Evolutionary conservation across 2,888 invertebrate genomes (phyloP), one percentile per base, ranked within the genome.

Genomic region (Aradus depressus): DNA sequence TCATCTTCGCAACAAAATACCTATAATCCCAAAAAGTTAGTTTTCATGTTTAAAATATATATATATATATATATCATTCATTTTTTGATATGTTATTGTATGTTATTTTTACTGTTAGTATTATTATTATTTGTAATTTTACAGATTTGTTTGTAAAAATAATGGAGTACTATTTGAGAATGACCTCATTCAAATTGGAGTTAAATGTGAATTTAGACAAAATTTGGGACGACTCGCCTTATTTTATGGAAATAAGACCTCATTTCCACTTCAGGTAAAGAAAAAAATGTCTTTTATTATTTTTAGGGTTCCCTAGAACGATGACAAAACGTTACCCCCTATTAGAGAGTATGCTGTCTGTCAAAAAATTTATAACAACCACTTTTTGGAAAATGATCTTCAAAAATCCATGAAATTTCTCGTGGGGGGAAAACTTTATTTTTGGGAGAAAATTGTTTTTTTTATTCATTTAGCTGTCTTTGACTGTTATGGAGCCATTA

Each of bases 151-250:
- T 53, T 91, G 90, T 69, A 98, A 97, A 73, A 93, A 93, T 68
- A 97, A 96, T 71, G 98, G 98, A 50, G 93, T 98, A 21, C 75
- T 98, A 21, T 98, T 92, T 72, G 98, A 98, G 72, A 97, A 95
- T 71, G 95, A 97, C 66, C 74, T 96, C 62, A 84, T 96, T 55
- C 98, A 99, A 73, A 92, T 98, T 64, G 96, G 96, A 53, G 90
- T 96, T 2, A 97, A 98, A 71, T 90, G 95, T 64, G 98, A 98
- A 71, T 96, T 83, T 65, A 76, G 95, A 62, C 90, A 91, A 69
- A 97, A 97, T 72, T 76, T 98, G 62, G 97, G 96, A 16, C 80
- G 97, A 52, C 76, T 98, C 62, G 92, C 92, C 31, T 73, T 98
- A 54, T 98, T 95, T 69, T 98, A 96, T 73, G 98, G 97, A 57